phyloP scores from a whole-genome alignment of 2,113 vertebrate species.

The Thalassoma bifasciatum region DNA sequence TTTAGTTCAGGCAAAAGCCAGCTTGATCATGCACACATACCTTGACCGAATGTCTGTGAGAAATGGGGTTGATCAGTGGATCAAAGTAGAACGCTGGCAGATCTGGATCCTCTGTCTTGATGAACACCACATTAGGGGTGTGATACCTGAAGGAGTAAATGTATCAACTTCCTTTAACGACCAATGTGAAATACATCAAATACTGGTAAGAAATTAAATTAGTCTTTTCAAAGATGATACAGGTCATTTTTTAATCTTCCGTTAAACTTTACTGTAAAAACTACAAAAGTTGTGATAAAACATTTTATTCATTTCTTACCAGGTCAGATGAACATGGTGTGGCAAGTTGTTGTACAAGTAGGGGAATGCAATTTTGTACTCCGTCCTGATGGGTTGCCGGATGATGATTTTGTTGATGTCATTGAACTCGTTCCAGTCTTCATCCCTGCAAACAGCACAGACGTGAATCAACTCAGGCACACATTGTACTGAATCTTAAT shows the following conservation, averaged over 20 bases:
- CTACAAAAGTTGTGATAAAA: not conserved
- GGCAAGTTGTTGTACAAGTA: constrained; percentile 99
- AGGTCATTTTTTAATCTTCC: not conserved
- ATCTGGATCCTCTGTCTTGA: constrained; percentile 99
- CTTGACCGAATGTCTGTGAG: constrained; percentile 98
- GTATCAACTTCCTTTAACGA: not conserved
- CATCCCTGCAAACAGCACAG: constrained; percentile 85
- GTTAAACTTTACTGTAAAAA: not conserved
- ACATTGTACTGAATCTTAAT: not conserved
- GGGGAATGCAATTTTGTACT: constrained; percentile 98
- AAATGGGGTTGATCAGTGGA: constrained; percentile 98
- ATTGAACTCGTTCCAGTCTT: constrained; percentile 99
- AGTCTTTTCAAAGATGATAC: not conserved
- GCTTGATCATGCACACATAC: constrained; percentile 76
- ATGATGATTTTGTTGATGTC: constrained; percentile 99
- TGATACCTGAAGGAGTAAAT: constrained; percentile 88
- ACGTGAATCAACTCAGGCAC: not conserved
- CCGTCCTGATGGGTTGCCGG: constrained; percentile 96
- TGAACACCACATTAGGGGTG: constrained; percentile 98
- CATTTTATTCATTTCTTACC: constrained; percentile 76
- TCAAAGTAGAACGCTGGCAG: constrained; percentile 99
- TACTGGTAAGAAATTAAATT: not conserved
- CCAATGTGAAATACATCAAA: not conserved
- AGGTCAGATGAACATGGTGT: constrained; percentile 98
- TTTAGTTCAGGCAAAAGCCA: not conserved